Percentiles rank a stretch among this genome's conserved stretches.
Evolutionary conservation across 2,797 vertebrate genomes (phyloP).

Genomic region (Danio jaintianensis): DNA sequence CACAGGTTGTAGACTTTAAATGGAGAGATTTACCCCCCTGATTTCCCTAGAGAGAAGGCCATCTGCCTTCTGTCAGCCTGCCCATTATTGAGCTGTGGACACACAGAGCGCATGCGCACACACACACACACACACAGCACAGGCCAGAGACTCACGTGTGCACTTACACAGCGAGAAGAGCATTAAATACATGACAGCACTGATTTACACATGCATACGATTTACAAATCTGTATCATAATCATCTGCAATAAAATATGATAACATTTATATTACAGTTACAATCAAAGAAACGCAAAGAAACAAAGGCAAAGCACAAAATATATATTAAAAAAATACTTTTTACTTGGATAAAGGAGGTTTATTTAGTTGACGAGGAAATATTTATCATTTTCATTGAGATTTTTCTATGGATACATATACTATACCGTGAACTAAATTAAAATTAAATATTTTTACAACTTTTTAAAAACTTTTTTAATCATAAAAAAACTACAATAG

Average conservation of each 20-base stretch:
- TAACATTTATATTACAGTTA: too few relatives aligned
- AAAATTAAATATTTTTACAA: too few relatives aligned
- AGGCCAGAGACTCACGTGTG: slow-evolving; percentile 46
- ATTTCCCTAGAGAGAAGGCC: slow-evolving; percentile 68
- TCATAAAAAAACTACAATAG: too few relatives aligned
- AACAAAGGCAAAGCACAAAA: too few relatives aligned
- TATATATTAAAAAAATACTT: too few relatives aligned
- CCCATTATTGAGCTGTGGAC: slow-evolving; percentile 50
- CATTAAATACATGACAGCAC: not conserved
- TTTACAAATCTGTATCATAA: not conserved
- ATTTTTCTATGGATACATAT: too few relatives aligned
- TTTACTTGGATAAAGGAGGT: too few relatives aligned
- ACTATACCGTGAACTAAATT: too few relatives aligned
- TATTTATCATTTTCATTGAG: too few relatives aligned
- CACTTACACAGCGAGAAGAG: slow-evolving; percentile 18
- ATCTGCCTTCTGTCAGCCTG: slow-evolving; percentile 68
- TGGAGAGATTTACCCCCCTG: slow-evolving; percentile 70
- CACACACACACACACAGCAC: slow-evolving; percentile 37
- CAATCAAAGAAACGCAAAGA: too few relatives aligned
- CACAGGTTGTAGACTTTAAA: slow-evolving; percentile 65
- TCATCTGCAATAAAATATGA: not conserved
- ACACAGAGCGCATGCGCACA: slow-evolving; percentile 40
- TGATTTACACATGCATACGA: not conserved
- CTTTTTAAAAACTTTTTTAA: too few relatives aligned
- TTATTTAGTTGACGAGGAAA: too few relatives aligned